These are phyloP conservation scores for Heliconius eleuchia DNA, from an alignment of 1,140 invertebrate species.

Conservation along the genomic window DNA sequence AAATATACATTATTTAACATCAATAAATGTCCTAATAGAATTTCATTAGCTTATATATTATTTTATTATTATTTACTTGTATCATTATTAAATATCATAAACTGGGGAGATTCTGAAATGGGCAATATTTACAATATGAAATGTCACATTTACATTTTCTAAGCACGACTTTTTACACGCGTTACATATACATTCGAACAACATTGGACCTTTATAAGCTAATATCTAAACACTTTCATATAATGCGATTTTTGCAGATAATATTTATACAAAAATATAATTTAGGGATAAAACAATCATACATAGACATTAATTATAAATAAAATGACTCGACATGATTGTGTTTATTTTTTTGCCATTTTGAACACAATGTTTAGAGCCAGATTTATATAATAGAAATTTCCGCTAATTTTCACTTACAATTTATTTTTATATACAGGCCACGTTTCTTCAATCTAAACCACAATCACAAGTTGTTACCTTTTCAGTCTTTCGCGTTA, in stretches of 20 bases:
- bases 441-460: constrained; percentile 48
- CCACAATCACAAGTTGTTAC: constrained; percentile 73
- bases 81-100: constrained; percentile 30
- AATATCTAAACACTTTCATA: constrained; percentile 57
- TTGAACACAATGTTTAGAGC: constrained; percentile 62
- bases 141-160: constrained; percentile 31
- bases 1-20: constrained; percentile 14
- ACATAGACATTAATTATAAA: constrained; percentile 38
- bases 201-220: constrained; percentile 71
- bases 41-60: constrained; percentile 3
- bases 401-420: constrained; percentile 44
- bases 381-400: constrained; percentile 45
- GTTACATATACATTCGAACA: constrained; percentile 45
- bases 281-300: constrained; percentile 61
- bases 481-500: constrained; percentile 71
- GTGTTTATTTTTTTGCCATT: constrained; percentile 51
- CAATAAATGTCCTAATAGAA: constrained; percentile 6
- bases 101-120: constrained; percentile 47
- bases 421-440: constrained; percentile 52
- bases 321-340: constrained; percentile 39
- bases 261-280: constrained; percentile 79
- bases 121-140: constrained; percentile 49
- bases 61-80: not conserved
- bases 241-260: constrained; percentile 63
- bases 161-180: constrained; percentile 46